Base-by-base conservation (phyloP, 2,888 invertebrate genomes). In the Drymonia ruficornis region DNA sequence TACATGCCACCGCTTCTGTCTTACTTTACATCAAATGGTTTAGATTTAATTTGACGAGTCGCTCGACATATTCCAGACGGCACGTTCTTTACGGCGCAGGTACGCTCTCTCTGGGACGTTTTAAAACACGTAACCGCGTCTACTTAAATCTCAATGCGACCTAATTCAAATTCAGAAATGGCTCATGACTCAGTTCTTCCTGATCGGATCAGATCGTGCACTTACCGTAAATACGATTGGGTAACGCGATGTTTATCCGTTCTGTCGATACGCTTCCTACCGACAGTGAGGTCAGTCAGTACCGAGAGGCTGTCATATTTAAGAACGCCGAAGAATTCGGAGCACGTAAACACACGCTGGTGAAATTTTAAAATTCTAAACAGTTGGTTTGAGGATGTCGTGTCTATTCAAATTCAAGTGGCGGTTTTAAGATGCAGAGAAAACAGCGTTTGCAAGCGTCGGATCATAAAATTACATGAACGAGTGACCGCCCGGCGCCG, bases 391-490 rank as follows among this genome's bases (percentile, higher is more conserved):
- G 77, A 74, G 73, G 69, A 76, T 78, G 77, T 75, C 75, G 72
- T 61, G 55, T 69, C 76, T 72, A 81, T 85, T 84, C 80, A 75
- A 75, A 83, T 83, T 81, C 83, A 80, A 72, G 72, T 63, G 71
- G 74, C 74, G 69, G 62, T 59, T 66, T 80, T 72, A 70, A 80
- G 78, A 78, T 76, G 80, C 80, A 73, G 73, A 83, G 82, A 86
- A 83, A 89, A 86, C 80, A 74, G 72, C 77, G 70, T 78, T 81
- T 70, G 73, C 84, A 76, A 83, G 76, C 76, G 79, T 72, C 78
- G 70, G 83, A 85, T 87, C 86, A 81, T 90, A 89, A 91, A 91
- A 84, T 82, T 83, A 84, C 84, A 80, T 78, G 79, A 86, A 84
- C 84, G 82, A 81, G 83, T 85, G 76, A 76, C 70, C 76, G 77